Percentiles rank a stretch among this genome's conserved stretches.
Conservation (phyloP, 2,797 vertebrate species). For the Danio aesculapii region DNA sequence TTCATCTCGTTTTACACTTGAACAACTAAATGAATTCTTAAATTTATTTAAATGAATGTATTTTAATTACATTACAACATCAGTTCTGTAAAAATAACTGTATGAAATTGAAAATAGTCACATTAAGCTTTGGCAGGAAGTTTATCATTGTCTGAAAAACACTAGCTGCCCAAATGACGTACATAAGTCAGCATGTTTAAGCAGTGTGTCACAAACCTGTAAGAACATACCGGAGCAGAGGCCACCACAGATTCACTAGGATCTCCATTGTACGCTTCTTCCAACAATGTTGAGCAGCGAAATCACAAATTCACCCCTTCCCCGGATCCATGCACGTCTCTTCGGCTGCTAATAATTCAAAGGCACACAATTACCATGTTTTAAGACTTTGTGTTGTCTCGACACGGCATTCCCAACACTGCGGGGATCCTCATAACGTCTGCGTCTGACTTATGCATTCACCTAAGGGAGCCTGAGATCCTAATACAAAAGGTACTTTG, state of each 20-base stretch:
- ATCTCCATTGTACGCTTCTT: conserved; percentile 29
- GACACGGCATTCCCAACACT: conserved; percentile 47
- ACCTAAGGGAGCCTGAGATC: conserved; percentile 72
- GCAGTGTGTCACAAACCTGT: no score
- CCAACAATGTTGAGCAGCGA: conserved; percentile 18
- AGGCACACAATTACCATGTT: conserved; percentile 59
- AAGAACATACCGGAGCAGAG: no score
- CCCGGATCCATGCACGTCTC: conserved; percentile 24
- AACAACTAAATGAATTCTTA: no score
- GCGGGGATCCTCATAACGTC: conserved; percentile 63
- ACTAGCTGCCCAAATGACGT: no score
- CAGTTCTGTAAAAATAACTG: no score
- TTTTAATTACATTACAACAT: no score
- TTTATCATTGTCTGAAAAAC: no score
- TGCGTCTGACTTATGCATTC: conserved; percentile 74
- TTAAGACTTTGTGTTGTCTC: conserved; percentile 52
- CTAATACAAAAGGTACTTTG: conserved; percentile 78
- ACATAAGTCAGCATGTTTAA: no score
- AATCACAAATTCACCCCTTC: conserved; percentile 43
- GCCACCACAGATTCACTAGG: neutral
- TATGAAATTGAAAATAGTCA: no score
- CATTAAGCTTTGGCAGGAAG: no score
- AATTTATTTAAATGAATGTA: no score
- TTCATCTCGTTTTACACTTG: no score
- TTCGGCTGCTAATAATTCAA: conserved; percentile 52